A percentile compares a stretch with the other conserved stretches of the same genome.
These are phyloP conservation scores for Sebastes hubbsi DNA, from an alignment of 2,797 vertebrate species.

Conservation along the genomic window DNA sequence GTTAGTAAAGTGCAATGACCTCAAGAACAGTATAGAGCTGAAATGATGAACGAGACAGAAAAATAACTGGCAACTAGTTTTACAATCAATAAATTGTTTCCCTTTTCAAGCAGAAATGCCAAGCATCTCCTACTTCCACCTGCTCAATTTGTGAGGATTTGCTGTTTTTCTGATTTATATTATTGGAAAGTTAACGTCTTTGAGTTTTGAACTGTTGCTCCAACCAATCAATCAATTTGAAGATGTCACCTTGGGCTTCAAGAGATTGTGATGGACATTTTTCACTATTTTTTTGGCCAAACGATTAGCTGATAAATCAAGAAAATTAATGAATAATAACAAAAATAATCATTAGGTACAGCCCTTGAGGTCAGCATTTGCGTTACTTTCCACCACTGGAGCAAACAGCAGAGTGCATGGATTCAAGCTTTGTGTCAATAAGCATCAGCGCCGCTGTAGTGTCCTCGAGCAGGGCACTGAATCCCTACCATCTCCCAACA, in stretches of 20 bases:
- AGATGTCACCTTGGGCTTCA: not conserved
- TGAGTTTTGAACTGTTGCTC: not conserved
- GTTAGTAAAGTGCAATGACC: not conserved
- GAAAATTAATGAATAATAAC: not conserved
- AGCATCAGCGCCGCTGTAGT: not conserved
- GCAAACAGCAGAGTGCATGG: not conserved
- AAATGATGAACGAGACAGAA: not conserved
- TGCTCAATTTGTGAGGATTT: not conserved
- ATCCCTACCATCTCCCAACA: not conserved
- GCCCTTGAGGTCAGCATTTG: not conserved
- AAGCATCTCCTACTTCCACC: not conserved
- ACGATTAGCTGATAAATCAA: not conserved
- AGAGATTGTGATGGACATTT: not conserved
- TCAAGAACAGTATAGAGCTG: not conserved
- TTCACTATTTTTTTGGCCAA: not conserved
- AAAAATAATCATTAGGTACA: not conserved
- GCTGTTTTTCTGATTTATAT: not conserved
- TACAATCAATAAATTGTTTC: not conserved
- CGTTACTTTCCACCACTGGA: not conserved
- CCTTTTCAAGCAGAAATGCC: not conserved
- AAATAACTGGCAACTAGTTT: not conserved
- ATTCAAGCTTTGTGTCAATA: conserved; percentile 8
- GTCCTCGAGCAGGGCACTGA: conserved; percentile 1
- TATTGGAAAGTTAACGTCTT: not conserved
- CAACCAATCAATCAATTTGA: not conserved